Evolutionary conservation across 1,140 invertebrate genomes (phyloP), one percentile per base, ranked within the genome.

Genomic region (Mycetomoellerius zeteki): DNA sequence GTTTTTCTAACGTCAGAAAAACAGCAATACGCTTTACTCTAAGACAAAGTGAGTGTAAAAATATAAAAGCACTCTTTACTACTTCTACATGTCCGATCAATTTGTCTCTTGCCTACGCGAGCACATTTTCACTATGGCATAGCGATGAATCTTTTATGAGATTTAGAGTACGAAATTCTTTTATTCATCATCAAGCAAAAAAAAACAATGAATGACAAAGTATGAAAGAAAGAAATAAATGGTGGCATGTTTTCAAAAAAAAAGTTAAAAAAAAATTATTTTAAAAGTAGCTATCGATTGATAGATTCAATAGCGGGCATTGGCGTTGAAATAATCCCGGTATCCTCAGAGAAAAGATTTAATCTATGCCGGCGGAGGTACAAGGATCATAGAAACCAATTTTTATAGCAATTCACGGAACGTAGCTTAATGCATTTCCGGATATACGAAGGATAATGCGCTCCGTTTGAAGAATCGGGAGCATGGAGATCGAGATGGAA

Each of bases 361-460:
- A 84, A 84, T 84, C 56, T 56, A 47, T 62, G n/a, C 37, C 2
- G 27, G 19, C 12, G 12, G 33, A 50, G 43, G 14, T 33, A 73
- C 54, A 60, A 47, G 56, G 37, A n/a, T 84, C 54, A 19, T 50
- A 33, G 80, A 50, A 84, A 75, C 54, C 54, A 62, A 84, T 84
- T 84, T 84, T 84, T 84, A 72, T 24, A 54, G 50, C 24, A 60
- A 84, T 75, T 84, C 69, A 37, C 67, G 67, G 52, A 82, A 82
- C 67, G 52, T 73, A 47, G 67, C 78, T 82, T 73, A 73, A 82
- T 82, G 67, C 80, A 84, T 75, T 84, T 62, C 80, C 27, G 62
- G 80, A 84, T 84, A 60, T 73, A 84, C 43, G 24, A 50, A 73
- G 56, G 54, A 75, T 75, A 84, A 84, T 84, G 80, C 69, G 80